These are phyloP conservation scores for Leptonema lineaticorne DNA, from an alignment of 1,140 invertebrate species.

Conservation along the genomic window DNA sequence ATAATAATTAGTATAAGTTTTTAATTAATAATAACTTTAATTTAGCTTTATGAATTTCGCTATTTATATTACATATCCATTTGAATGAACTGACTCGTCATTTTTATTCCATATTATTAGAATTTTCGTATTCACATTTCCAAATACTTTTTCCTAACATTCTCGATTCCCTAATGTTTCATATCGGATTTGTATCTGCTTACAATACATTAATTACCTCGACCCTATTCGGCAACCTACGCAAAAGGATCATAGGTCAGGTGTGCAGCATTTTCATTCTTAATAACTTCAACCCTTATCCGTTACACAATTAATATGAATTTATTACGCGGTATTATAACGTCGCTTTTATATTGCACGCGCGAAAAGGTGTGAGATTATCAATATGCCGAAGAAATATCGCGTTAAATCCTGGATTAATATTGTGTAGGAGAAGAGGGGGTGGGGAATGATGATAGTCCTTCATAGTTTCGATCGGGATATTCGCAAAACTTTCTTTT, in stretches of 20 bases:
- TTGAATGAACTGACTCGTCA: too few species aligned
- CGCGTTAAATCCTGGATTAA: neutral
- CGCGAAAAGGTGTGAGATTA: too few species aligned
- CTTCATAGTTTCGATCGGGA: neutral
- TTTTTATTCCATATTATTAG: too few species aligned
- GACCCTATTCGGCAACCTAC: neutral
- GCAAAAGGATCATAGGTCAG: neutral
- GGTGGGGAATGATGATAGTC: neutral
- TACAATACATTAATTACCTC: constrained; percentile 2
- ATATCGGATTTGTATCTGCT: neutral
- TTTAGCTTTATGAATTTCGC: too few species aligned
- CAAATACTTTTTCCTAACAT: too few species aligned
- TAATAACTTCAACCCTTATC: constrained; percentile 19
- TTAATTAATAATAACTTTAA: too few species aligned
- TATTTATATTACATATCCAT: too few species aligned
- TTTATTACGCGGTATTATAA: neutral
- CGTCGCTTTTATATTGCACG: neutral
- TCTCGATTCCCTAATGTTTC: neutral
- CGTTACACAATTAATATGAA: constrained; percentile 7
- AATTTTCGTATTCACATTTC: too few species aligned
- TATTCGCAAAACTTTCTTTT: constrained; percentile 4
- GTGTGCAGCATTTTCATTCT: constrained; percentile 1
- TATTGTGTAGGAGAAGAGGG: too few species aligned
- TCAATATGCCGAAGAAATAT: neutral
- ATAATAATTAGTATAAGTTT: too few species aligned